These are phyloP conservation scores for Xyliphius kryptos DNA, from an alignment of 2,113 vertebrate species.

Conservation along the genomic window DNA sequence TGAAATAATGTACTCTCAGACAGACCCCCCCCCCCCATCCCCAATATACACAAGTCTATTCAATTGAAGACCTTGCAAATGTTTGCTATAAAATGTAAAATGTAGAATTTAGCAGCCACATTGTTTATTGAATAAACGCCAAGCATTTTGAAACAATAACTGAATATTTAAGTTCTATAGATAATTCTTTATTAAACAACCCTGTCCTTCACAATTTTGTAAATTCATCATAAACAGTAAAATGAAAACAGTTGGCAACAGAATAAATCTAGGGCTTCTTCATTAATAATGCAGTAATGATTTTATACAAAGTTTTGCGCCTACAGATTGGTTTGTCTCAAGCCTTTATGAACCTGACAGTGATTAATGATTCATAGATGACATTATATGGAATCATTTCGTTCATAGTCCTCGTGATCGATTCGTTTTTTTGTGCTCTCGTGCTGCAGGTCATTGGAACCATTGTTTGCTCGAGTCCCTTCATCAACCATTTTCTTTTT, in stretches of 20 bases:
- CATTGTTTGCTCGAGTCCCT: not conserved
- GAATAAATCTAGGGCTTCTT: not conserved
- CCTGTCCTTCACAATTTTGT: not conserved
- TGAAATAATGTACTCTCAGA: too few relatives aligned
- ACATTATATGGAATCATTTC: conserved; percentile 6
- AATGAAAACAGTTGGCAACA: not conserved
- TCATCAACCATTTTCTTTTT: not conserved
- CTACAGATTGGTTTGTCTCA: conserved; percentile 2
- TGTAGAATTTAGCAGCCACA: too few relatives aligned
- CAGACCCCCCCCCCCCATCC: too few relatives aligned
- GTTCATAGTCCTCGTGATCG: not conserved
- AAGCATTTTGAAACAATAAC: too few relatives aligned
- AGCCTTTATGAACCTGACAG: conserved; percentile 13
- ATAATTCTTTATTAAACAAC: too few relatives aligned
- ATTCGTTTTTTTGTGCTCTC: not conserved
- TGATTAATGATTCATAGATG: conserved; percentile 21
- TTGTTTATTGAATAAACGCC: too few relatives aligned
- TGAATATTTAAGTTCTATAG: too few relatives aligned
- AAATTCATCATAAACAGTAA: conserved; percentile 15
- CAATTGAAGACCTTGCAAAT: too few relatives aligned
- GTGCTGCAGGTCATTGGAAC: not conserved
- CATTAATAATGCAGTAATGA: conserved; percentile 22
- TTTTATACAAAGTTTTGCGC: not conserved
- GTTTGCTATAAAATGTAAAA: too few relatives aligned
- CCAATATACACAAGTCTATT: too few relatives aligned